These are phyloP conservation scores for Phallusia fumigata DNA, from an alignment of 23 tunicate species.

Conservation along the genomic window DNA sequence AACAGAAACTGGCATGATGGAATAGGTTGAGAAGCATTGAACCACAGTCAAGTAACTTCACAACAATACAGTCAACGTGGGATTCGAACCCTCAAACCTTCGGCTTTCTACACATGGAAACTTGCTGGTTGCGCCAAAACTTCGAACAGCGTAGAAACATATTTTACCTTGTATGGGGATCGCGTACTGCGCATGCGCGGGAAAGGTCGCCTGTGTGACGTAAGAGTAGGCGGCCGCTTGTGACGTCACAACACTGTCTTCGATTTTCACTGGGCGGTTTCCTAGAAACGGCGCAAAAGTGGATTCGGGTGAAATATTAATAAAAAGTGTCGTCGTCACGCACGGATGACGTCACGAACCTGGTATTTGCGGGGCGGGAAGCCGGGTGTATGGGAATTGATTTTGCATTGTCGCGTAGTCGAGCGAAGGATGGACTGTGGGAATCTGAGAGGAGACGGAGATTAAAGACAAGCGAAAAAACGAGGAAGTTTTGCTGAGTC, in stretches of 20 bases:
- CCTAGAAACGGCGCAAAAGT: constrained; percentile 12
- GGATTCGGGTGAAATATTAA: neutral
- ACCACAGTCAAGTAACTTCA: too few relatives aligned
- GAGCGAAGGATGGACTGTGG: constrained; percentile 22
- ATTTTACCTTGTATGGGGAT: constrained; percentile 77
- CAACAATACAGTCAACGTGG: too few relatives aligned
- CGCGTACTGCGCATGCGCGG: constrained; percentile 81
- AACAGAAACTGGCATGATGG: too few relatives aligned
- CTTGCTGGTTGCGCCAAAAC: too few relatives aligned
- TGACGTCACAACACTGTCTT: constrained; percentile 33
- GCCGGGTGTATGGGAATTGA: constrained; percentile 51
- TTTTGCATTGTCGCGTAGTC: constrained; percentile 73
- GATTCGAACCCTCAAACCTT: too few relatives aligned
- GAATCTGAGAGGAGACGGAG: constrained; percentile 18
- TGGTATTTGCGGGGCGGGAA: constrained; percentile 30
- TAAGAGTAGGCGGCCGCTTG: constrained; percentile 57
- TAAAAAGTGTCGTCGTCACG: neutral
- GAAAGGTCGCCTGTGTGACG: constrained; percentile 59
- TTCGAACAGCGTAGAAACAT: too few relatives aligned
- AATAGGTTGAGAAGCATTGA: too few relatives aligned
- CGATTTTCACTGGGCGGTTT: constrained; percentile 75
- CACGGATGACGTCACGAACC: constrained; percentile 32
- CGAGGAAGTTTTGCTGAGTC: neutral
- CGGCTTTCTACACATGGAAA: too few relatives aligned
- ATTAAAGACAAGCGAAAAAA: neutral